Evolutionary conservation across 1,140 invertebrate genomes (phyloP), one percentile per base, ranked within the genome.

Genomic region (Pristionchus pacificus): DNA sequence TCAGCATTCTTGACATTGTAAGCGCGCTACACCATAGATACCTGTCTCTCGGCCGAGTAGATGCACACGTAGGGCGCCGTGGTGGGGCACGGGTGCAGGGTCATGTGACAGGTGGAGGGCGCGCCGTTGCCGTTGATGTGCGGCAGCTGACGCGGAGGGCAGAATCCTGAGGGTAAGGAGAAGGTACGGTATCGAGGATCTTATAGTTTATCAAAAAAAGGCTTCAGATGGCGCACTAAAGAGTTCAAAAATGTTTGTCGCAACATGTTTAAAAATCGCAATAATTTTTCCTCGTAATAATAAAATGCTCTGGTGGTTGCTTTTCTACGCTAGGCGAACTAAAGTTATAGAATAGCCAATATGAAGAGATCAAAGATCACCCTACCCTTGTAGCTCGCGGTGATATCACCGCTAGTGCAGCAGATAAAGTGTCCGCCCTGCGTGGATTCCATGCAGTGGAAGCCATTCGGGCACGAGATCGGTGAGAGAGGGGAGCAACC

Each of bases 41-140:
- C 62, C 28, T 66, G 79, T 63, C 82, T 84, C 32, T 82, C 76
- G 27, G 82, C 74, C 2, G 82, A 84, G 71, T 82, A 82, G 31
- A 82, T 77, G 68, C 80, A 82, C 30, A 83, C 80, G 67, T 84
- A 82, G 14, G 80, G 72, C 15, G 74, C 80, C 15, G 71, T 74
- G 29, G 78, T 80, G 14, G 80, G 80, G 49, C 80, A 82, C 28
- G 80, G 80, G 72, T 71, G 80, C 3, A 79, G 60, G 19, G 70
- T 76, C 80, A 83, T 83, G 60, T 82, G 80, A 64, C 80, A 82
- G 1, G 79, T 81, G 31, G 82, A 72, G 3, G 82, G 82, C 19
- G 66, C 59, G 24, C 74, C 63, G 31, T 82, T 79, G 49, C 64
- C 57, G 19, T 61, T 63, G 15, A 73, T 68, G 28, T 80, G 80